Percentiles rank a stretch among this genome's conserved stretches.
These are phyloP conservation scores for Syrphus vitripennis DNA, from an alignment of 2,888 invertebrate species.

Conservation along the genomic window DNA sequence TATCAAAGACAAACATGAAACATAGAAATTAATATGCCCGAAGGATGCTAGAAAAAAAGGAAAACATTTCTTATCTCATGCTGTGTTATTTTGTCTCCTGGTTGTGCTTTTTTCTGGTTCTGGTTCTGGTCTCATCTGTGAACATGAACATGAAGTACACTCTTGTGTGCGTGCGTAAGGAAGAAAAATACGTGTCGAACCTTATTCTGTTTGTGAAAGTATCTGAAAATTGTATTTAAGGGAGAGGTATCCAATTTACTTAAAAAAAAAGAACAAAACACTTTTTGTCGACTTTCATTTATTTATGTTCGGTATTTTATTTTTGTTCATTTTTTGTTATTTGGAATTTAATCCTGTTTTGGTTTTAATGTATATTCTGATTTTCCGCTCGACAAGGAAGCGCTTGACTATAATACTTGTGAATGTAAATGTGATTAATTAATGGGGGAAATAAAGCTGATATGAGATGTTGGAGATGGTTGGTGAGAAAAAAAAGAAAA, in stretches of 20 bases:
- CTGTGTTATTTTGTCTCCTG: neutral
- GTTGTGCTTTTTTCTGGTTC: neutral
- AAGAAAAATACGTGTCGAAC: slow-evolving; percentile 5
- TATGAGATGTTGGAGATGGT: neutral
- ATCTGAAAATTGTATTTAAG: neutral
- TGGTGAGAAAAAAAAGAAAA: neutral
- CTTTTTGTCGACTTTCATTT: neutral
- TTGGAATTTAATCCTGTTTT: slow-evolving; percentile 16
- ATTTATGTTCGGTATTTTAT: neutral
- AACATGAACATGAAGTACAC: neutral
- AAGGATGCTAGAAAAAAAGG: slow-evolving; percentile 47
- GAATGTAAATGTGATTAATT: slow-evolving; percentile 47
- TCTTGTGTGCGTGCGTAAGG: neutral
- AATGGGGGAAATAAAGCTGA: neutral
- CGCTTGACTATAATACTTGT: too few relatives aligned
- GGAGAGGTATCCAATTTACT: neutral
- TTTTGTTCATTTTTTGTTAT: neutral
- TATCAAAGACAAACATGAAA: slow-evolving; percentile 61
- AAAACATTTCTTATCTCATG: slow-evolving; percentile 12
- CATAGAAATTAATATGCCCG: slow-evolving; percentile 58
- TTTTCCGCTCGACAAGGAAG: slow-evolving; percentile 2
- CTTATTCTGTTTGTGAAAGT: neutral
- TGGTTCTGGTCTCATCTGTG: neutral
- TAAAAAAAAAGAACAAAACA: neutral
- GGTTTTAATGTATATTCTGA: slow-evolving; percentile 7